Percentiles rank a stretch among this genome's conserved stretches.
These are phyloP conservation scores for Macaria notata DNA, from an alignment of 2,888 invertebrate genomes.

Conservation along the genomic window DNA sequence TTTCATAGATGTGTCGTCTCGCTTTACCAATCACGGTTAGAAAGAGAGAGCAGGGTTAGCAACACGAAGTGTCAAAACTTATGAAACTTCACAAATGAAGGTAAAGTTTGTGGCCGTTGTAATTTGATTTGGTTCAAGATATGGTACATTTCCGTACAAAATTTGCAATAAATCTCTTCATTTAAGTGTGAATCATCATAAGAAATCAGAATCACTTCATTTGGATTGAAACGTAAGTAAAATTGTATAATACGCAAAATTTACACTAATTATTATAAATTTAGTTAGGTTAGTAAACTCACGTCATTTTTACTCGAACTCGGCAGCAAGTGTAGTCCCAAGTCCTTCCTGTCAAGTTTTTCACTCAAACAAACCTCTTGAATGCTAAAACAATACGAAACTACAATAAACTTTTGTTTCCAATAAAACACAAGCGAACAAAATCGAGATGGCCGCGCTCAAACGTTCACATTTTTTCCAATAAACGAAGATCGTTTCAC, in stretches of 20 bases:
- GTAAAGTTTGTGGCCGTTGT: too few species aligned
- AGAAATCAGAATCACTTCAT: too few species aligned
- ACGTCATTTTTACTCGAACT: constrained; percentile 61
- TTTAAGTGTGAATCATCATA: too few species aligned
- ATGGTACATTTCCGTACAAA: too few species aligned
- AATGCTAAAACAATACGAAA: constrained; percentile 58
- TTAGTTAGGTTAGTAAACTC: constrained; percentile 38
- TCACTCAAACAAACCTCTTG: constrained; percentile 72
- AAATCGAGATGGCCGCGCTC: constrained; percentile 56
- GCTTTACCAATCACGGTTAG: too few species aligned
- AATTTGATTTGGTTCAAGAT: too few species aligned
- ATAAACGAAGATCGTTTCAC: constrained; percentile 49
- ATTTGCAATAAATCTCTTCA: too few species aligned
- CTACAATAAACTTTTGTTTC: constrained; percentile 33
- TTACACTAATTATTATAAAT: background rate
- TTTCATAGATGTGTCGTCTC: too few species aligned
- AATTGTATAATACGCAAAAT: background rate
- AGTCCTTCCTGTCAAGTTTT: constrained; percentile 67
- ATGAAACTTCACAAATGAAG: too few species aligned
- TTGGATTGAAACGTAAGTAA: too few species aligned
- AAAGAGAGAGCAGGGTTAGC: too few species aligned
- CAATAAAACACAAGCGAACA: constrained; percentile 42
- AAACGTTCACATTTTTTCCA: constrained; percentile 40
- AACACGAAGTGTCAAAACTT: too few species aligned
- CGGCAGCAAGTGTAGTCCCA: constrained; percentile 55